Evolutionary conservation across 2,113 vertebrate genomes (phyloP).

Genomic region (Nyctereutes procyonoides): DNA sequence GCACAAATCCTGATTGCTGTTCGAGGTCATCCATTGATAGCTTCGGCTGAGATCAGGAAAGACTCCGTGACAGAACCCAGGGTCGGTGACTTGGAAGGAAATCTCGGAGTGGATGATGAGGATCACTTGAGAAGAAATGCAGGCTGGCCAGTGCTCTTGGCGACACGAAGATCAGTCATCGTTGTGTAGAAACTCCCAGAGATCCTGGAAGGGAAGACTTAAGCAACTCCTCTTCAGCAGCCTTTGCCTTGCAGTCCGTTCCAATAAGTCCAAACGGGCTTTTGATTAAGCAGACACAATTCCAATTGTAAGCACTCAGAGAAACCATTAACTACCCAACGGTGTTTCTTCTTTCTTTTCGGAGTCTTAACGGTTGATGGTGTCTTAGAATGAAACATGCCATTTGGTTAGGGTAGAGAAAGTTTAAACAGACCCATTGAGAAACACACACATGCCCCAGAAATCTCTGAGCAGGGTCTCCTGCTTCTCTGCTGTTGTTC

Average conservation of each 20-base stretch:
- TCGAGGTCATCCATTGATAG: not conserved
- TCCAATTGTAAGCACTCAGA: not conserved
- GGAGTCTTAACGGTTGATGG: not conserved
- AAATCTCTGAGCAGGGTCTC: not conserved
- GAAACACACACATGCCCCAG: not conserved
- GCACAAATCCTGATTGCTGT: not conserved
- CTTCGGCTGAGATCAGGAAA: not conserved
- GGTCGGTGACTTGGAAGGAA: not conserved
- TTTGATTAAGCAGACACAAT: not conserved
- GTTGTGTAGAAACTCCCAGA: not conserved
- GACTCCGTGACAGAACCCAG: not conserved
- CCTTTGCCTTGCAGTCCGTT: not conserved
- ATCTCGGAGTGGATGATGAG: not conserved
- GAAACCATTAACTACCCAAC: not conserved
- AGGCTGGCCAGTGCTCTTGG: accelerated
- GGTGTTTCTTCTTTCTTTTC: not conserved
- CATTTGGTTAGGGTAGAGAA: not conserved
- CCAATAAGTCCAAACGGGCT: not conserved
- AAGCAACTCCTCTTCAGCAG: not conserved
- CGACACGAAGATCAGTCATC: not conserved
- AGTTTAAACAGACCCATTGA: not conserved
- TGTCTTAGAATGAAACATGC: not conserved
- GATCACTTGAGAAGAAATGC: too few species aligned
- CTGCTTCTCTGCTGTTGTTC: not conserved
- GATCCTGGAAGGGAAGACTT: not conserved